phyloP scores from a whole-genome alignment of 2,888 invertebrate genomes.

The Mythimna lalbum region DNA sequence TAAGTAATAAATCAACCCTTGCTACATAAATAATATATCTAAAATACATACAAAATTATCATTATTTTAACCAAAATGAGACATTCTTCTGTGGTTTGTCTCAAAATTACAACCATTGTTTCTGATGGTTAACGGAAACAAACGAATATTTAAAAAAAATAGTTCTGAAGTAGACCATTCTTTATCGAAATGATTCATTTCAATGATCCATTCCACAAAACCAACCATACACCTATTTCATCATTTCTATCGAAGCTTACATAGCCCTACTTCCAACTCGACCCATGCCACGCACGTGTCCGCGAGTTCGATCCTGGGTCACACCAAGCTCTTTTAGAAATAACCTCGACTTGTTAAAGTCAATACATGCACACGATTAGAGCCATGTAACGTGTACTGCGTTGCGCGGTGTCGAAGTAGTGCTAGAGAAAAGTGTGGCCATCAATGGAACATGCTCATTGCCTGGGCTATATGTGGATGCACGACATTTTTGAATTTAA shows the following conservation, averaged over 20 bases:
- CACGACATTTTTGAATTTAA: conserved; percentile 67
- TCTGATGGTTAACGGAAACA: too few relatives aligned
- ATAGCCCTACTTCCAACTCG: conserved; percentile 6
- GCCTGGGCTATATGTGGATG: conserved; percentile 55
- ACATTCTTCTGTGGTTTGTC: too few relatives aligned
- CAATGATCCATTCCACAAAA: background rate
- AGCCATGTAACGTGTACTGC: conserved; percentile 74
- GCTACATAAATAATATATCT: too few relatives aligned
- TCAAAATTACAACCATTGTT: too few relatives aligned
- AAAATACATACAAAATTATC: too few relatives aligned
- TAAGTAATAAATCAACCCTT: too few relatives aligned
- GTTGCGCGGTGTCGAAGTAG: conserved; percentile 82
- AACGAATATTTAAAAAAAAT: too few relatives aligned
- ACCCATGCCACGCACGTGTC: conserved; percentile 4
- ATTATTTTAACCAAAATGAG: too few relatives aligned
- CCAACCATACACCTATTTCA: conserved; percentile 6
- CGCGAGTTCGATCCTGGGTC: conserved; percentile 52
- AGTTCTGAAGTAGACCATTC: too few relatives aligned
- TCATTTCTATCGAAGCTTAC: background rate
- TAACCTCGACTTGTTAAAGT: background rate
- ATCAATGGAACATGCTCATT: conserved; percentile 40
- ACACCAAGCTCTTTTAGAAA: conserved; percentile 10
- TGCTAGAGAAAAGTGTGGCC: conserved; percentile 74
- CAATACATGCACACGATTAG: conserved; percentile 80
- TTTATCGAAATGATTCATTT: background rate